Evolutionary conservation across 2,888 invertebrate genomes (phyloP), one percentile per base, ranked within the genome.

Genomic region (Alentia gelatinosa): DNA sequence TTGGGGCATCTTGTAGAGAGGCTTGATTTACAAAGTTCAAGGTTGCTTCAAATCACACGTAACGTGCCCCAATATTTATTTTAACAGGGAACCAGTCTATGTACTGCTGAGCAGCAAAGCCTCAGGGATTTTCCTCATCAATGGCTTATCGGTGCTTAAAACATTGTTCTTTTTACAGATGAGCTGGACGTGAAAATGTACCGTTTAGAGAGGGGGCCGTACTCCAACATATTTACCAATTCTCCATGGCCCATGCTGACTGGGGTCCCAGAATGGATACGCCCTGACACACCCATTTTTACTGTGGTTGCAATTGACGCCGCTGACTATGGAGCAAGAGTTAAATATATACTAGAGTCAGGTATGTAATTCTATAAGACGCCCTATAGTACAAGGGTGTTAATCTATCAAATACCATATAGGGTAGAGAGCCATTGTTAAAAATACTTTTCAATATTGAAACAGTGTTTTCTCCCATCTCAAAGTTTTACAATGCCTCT

Each of bases 191-290:
- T 79, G 3, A 1, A 19, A 23, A 26, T 92, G n/a, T 37, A 90
- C 68, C 30, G 92, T 9, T 75, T 92, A n/a, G 83, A 88, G 26
- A 86, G 91, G 15, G 86, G 40, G 37, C 39, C 40, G n/a, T 42
- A 90, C 63, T 90, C 84, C 23, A 68, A 47, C 1, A 63, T 93
- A 12, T 91, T 93, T 75, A 89, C 33, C 56, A 92, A 92, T 68
- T 7, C 33, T 37, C 93, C 93, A n/a, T n/a, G n/a, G 30, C 92
- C 92, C 15, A 75, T 93, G 89, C 37, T 74, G 89, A 56, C 89
- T 12, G 91, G 90, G 23, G 90, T 91, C 30, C 92, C 92, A 0
- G 83, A 79, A n/a, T 93, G 93, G 93, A 91, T 92, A 35, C 91
- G 93, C 3, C 93, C 93, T 0, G 89, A 89, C 40, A 93, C 92